Conservation (phyloP, 2,797 vertebrate genomes). For the Yasuhikotakia modesta region DNA sequence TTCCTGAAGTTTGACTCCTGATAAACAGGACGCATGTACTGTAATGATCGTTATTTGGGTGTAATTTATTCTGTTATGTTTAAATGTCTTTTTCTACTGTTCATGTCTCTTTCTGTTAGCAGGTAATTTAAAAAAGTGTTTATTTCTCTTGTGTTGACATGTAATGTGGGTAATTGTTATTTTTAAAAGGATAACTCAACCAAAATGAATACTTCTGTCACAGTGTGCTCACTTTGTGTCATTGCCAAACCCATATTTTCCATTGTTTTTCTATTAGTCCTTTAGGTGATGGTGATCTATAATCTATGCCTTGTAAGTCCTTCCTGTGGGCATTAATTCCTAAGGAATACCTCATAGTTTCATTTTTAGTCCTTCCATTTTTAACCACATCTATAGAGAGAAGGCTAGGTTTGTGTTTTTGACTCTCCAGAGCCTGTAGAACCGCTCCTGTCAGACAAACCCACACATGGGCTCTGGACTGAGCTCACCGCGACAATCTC, state of each 20-base stretch:
- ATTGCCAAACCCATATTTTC: too few relatives aligned
- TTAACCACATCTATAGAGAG: slow-evolving; percentile 21
- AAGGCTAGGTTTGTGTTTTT: slow-evolving; percentile 14
- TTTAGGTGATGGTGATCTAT: neutral
- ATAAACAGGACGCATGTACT: slow-evolving; percentile 26
- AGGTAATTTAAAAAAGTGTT: neutral
- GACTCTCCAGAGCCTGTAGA: slow-evolving; percentile 1
- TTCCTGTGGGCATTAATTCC: neutral
- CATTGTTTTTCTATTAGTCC: too few relatives aligned
- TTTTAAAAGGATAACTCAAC: slow-evolving; percentile 7
- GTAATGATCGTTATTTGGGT: neutral
- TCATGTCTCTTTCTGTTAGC: slow-evolving; percentile 5
- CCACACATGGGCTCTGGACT: slow-evolving; percentile 10
- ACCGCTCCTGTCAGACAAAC: slow-evolving; percentile 24
- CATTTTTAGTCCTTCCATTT: neutral
- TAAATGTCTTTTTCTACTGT: neutral
- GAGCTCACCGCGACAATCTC: slow-evolving; percentile 10
- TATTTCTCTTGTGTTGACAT: slow-evolving; percentile 7
- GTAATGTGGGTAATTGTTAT: neutral
- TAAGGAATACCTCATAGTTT: neutral
- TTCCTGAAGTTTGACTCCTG: slow-evolving; percentile 4
- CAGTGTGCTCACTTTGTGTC: too few relatives aligned
- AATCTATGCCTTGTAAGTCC: too few relatives aligned
- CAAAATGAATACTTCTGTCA: neutral
- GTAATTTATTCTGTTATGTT: slow-evolving; percentile 1